These are phyloP conservation scores for Menidia menidia DNA, from an alignment of 2,797 vertebrate species.

Conservation along the genomic window DNA sequence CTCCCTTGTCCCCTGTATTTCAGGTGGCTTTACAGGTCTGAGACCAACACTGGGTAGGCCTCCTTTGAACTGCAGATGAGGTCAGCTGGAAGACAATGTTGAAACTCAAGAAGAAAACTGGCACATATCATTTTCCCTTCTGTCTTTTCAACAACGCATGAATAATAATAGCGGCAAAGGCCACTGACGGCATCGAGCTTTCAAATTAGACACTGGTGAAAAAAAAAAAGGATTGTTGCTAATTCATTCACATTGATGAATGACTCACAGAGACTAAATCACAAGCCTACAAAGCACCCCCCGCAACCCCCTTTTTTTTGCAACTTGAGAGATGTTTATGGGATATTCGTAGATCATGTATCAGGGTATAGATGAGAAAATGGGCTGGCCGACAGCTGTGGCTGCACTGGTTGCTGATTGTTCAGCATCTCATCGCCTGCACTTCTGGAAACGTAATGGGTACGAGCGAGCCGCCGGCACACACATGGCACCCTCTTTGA, in stretches of 20 bases:
- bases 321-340: constrained; percentile 6
- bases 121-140: not conserved
- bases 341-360: not conserved
- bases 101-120: not conserved
- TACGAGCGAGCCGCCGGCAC: not conserved
- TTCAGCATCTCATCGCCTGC: not conserved
- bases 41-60: not conserved
- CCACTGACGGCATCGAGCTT: not conserved
- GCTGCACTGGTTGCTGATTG: not conserved
- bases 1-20: not conserved
- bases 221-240: constrained; percentile 23
- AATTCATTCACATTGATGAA: not conserved
- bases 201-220: constrained; percentile 17
- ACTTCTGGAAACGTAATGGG: not conserved
- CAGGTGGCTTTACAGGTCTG: not conserved
- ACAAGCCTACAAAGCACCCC: not conserved
- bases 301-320: constrained; percentile 1
- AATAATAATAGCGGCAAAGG: not conserved
- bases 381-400: not conserved
- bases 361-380: not conserved
- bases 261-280: constrained; percentile 6
- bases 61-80: constrained; percentile 9
- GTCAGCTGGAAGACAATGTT: constrained; percentile 3
- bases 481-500: not conserved
- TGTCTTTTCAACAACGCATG: not conserved